A percentile compares a stretch with the other conserved stretches of the same genome.
Conservation (phyloP, 2,113 vertebrate genomes). For the Turnix velox region DNA sequence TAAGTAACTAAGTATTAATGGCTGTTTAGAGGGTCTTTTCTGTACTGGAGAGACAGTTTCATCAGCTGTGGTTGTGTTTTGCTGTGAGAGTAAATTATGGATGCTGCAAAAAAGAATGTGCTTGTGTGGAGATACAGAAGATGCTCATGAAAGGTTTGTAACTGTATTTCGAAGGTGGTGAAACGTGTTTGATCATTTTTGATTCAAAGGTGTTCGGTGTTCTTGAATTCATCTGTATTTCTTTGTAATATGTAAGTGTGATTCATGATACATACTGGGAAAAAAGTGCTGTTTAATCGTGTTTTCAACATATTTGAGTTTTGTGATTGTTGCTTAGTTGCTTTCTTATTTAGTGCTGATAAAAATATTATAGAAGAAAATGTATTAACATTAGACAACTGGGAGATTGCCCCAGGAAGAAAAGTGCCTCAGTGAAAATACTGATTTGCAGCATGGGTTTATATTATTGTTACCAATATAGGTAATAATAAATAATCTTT, state of each 20-base stretch:
- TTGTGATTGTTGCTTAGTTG: not conserved
- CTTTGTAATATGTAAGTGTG: not conserved
- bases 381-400: not conserved
- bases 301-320: not conserved
- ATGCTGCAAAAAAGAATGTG: slow-evolving; percentile 12
- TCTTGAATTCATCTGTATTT: not conserved
- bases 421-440: not conserved
- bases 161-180: slow-evolving; percentile 21
- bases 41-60: not conserved
- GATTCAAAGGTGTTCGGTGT: not conserved
- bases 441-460: not conserved
- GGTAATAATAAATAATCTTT: not conserved
- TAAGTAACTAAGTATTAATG: not conserved
- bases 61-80: not conserved
- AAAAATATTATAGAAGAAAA: not conserved
- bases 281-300: not conserved
- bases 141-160: slow-evolving; percentile 46
- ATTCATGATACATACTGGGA: not conserved
- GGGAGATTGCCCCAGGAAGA: not conserved
- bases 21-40: slow-evolving; percentile 16
- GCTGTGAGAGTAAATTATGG: not conserved
- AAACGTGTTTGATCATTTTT: not conserved
- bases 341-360: not conserved
- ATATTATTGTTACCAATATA: not conserved
- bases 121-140: not conserved